These are phyloP conservation scores for Neoaliturus tenellus DNA, from an alignment of 2,888 invertebrate species.

Conservation along the genomic window DNA sequence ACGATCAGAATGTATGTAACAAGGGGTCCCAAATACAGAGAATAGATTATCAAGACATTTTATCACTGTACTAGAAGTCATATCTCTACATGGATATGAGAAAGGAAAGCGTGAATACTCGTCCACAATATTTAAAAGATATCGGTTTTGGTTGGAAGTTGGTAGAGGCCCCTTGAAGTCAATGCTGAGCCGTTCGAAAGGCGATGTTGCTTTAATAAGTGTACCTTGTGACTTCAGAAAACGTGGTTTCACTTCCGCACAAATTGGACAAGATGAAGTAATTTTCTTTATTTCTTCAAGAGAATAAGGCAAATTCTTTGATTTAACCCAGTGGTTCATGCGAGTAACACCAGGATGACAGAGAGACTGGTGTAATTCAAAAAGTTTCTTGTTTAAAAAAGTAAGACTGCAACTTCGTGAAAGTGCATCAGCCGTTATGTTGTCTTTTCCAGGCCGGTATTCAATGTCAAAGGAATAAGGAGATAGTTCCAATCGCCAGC, in stretches of 20 bases:
- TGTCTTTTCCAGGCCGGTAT: slow-evolving; percentile 27
- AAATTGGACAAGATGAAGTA: slow-evolving; percentile 58
- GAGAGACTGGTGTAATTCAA: slow-evolving; percentile 54
- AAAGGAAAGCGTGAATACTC: slow-evolving; percentile 61
- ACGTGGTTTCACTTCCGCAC: slow-evolving; percentile 45
- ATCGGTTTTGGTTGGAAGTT: slow-evolving; percentile 13
- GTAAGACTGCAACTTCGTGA: not conserved
- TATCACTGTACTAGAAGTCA: slow-evolving; percentile 12
- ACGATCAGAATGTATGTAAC: not conserved
- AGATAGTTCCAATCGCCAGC: slow-evolving; percentile 43
- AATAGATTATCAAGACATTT: not conserved
- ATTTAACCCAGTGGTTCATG: slow-evolving; percentile 62
- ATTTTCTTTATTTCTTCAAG: slow-evolving; percentile 60
- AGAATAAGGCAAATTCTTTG: too few relatives aligned
- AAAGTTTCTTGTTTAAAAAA: not conserved
- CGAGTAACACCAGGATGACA: slow-evolving; percentile 62
- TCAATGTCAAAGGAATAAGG: slow-evolving; percentile 27
- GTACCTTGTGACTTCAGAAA: slow-evolving; percentile 22
- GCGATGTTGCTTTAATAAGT: slow-evolving; percentile 24
- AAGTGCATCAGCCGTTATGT: not conserved
- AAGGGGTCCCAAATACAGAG: not conserved
- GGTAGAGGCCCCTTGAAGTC: slow-evolving; percentile 59
- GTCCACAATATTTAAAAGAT: slow-evolving; percentile 59
- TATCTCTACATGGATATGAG: slow-evolving; percentile 23
- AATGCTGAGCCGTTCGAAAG: not conserved